Conservation (phyloP, 2,113 vertebrate genomes). For the Ammodytes marinus region DNA sequence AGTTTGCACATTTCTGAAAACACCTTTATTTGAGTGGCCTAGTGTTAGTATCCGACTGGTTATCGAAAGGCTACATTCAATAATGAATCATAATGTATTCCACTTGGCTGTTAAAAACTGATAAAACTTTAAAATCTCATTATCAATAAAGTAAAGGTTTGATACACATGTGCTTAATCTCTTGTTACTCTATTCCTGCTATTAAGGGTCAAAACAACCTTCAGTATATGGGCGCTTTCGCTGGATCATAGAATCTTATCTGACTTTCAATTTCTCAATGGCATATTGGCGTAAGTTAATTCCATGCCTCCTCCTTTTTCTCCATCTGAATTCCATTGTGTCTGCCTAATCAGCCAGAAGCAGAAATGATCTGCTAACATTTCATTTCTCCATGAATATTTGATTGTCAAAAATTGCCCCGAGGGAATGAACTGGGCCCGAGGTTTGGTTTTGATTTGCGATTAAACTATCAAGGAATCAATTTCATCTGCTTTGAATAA, state of each 20-base stretch:
- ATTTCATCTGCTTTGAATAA: slow-evolving; percentile 85
- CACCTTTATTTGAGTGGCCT: background rate
- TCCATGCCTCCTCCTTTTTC: slow-evolving; percentile 64
- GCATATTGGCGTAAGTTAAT: slow-evolving; percentile 67
- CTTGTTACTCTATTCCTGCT: slow-evolving; percentile 12
- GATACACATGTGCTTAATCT: background rate
- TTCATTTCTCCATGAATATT: slow-evolving; percentile 85
- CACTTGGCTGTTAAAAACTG: background rate
- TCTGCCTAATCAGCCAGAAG: slow-evolving; percentile 77
- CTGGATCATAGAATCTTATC: slow-evolving; percentile 64
- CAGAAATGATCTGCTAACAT: slow-evolving; percentile 83
- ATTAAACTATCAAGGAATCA: slow-evolving; percentile 86
- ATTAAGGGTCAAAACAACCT: slow-evolving; percentile 5
- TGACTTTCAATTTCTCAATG: slow-evolving; percentile 64
- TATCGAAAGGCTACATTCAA: slow-evolving; percentile 6
- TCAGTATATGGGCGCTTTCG: slow-evolving; percentile 5
- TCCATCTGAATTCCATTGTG: slow-evolving; percentile 76
- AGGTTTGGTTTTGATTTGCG: slow-evolving; percentile 82
- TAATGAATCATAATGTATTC: background rate
- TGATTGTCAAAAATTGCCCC: slow-evolving; percentile 82
- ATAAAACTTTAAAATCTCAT: slow-evolving; percentile 2
- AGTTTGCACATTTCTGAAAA: background rate
- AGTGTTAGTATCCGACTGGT: background rate
- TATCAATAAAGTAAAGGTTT: slow-evolving; percentile 11
- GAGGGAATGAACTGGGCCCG: slow-evolving; percentile 73